A percentile compares a stretch with the other conserved stretches of the same genome.
Evolutionary conservation across 2,888 invertebrate genomes (phyloP).

Genomic region (Digitonthophagus gazella): DNA sequence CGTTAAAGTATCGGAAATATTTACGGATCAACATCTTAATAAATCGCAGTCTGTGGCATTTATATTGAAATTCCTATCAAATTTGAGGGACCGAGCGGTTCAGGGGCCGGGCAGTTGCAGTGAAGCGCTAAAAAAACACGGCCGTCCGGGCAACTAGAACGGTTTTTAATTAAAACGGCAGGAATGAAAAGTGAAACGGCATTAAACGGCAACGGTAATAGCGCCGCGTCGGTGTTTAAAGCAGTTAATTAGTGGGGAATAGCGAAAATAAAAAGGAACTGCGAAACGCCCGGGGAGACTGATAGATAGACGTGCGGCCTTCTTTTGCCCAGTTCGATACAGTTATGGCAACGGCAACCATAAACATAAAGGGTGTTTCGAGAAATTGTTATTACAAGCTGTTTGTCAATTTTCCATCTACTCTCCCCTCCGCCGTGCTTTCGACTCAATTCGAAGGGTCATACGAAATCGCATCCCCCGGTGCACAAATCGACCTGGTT

Average conservation of each 20-base stretch:
- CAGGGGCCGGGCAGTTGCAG: not conserved
- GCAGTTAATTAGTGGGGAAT: conserved; percentile 11
- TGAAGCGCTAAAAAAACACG: not conserved
- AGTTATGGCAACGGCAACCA: not conserved
- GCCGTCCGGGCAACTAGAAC: not conserved
- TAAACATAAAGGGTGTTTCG: not conserved
- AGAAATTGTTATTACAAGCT: not conserved
- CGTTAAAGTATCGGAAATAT: not conserved
- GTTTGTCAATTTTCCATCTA: not conserved
- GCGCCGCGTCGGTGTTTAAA: conserved; percentile 4
- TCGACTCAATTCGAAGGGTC: not conserved
- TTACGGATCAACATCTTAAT: not conserved
- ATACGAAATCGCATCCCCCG: not conserved
- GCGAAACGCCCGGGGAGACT: not conserved
- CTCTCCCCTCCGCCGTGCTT: not conserved
- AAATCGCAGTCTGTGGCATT: not conserved
- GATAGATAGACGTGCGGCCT: not conserved
- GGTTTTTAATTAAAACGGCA: conserved; percentile 5
- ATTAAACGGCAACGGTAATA: conserved; percentile 6
- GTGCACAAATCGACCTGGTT: not conserved
- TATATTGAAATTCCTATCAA: not conserved
- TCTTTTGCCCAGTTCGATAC: not conserved
- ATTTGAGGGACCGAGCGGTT: not conserved
- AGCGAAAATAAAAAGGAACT: not conserved
- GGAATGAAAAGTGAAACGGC: conserved; percentile 10